Evolutionary conservation across 30 jellyfish, hydroid and myxozoan genomes (phyloP).

Genomic region (Rhopilema esculentum): DNA sequence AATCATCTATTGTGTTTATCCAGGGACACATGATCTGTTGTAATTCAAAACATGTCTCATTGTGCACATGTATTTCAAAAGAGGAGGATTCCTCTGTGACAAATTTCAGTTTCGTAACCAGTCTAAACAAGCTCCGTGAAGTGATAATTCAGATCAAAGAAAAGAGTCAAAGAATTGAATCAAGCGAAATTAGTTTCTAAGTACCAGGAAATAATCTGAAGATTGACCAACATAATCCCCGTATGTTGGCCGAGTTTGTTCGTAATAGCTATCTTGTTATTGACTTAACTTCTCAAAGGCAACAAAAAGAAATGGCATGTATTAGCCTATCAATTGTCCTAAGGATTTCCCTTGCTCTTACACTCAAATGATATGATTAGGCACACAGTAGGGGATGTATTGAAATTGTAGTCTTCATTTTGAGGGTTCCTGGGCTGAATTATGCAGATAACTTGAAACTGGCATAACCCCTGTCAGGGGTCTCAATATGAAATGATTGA

Average conservation of each 20-base stretch:
- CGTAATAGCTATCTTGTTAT: not conserved
- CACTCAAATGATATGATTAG: not conserved
- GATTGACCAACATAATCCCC: not conserved
- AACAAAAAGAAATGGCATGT: not conserved
- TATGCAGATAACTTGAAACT: no score
- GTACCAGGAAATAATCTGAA: not conserved
- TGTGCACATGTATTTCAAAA: not conserved
- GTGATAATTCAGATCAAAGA: not conserved
- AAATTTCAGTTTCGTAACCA: not conserved
- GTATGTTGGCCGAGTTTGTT: not conserved
- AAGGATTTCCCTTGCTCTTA: not conserved
- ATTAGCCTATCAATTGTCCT: not conserved
- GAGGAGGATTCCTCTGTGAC: not conserved
- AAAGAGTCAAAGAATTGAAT: not conserved
- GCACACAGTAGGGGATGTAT: not conserved
- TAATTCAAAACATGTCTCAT: slow-evolving; percentile 9
- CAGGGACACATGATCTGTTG: slow-evolving; percentile 32
- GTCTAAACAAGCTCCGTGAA: not conserved
- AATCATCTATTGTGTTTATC: not conserved
- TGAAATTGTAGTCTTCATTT: not conserved
- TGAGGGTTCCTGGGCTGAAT: not conserved
- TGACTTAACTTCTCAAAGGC: not conserved
- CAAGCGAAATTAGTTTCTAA: not conserved
- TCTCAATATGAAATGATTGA: no score
- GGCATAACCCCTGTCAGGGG: no score